Evolutionary conservation across 2,113 vertebrate species (phyloP), one percentile per base, ranked within the genome.

Genomic region (Martes martes): DNA sequence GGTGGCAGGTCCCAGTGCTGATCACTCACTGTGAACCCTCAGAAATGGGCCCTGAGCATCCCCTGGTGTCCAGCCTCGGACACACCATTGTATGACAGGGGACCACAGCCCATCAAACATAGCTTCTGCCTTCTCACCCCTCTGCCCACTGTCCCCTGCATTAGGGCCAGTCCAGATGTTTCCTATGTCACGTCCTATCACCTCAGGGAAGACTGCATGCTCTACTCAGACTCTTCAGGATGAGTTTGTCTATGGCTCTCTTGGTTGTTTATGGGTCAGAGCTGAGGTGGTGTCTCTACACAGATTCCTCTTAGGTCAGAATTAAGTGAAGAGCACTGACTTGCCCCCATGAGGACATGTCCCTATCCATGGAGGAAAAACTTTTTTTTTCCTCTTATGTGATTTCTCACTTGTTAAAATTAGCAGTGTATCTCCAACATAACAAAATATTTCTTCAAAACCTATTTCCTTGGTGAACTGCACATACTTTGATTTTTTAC

Each of bases 21-120:
- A 33, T 33, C 83, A 11, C 50, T 52, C 50, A 52, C 5, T n/a
- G 3, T 36, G 71, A 74, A 11, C 9, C 23, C 39, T 74, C 11
- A 71, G 11, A 42, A 42, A 42, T 0, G 21, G 23, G 23, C 23
- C 21, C 4, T 14, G 5, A 3, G 5, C 11, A 1, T 0, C 23
- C 71, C 71, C 39, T 42, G 1, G 11, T 74, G 39, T 42, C 39
- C 71, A 74, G 36, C 10, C 10, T n/a, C 23, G 6, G 36, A 14
- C 39, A 14, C 23, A 74, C 1, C 11, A 7, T 26, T 74, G 10
- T 24, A 24, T 71, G n/a, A 36, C 36, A 26, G 23, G 11, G 42
- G 21, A 24, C 39, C 39, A 26, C 39, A 74, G 71, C 39, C 71
- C 71, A 73, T 36, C 19, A 19, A 4, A 11, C 19, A 39, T 8